These are phyloP conservation scores for Macrotis lagotis DNA, from an alignment of 2,113 vertebrate genomes.

Conservation along the genomic window DNA sequence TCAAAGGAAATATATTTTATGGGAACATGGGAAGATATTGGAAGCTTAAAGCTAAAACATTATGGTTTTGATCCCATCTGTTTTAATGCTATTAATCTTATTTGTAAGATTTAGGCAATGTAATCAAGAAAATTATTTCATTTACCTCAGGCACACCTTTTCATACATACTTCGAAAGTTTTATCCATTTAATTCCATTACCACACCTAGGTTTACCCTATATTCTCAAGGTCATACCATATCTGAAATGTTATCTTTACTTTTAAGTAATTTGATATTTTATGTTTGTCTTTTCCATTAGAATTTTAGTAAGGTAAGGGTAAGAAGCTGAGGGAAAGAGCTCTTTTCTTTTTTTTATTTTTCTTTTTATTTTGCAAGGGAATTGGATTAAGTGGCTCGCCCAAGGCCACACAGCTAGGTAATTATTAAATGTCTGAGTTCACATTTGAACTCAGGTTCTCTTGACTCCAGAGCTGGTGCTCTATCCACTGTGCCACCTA, in stretches of 20 bases:
- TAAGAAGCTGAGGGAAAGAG: no score
- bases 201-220: not conserved
- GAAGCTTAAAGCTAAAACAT: not conserved
- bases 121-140: not conserved
- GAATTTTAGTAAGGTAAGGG: no score
- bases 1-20: not conserved
- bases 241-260: not conserved
- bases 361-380: no score
- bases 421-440: no score
- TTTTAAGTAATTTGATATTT: not conserved
- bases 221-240: not conserved
- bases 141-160: not conserved
- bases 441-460: no score
- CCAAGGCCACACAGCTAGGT: no score
- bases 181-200: slow-evolving; percentile 12
- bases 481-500: no score
- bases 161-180: not conserved
- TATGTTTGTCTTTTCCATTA: not conserved
- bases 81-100: not conserved
- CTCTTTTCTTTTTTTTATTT: no score
- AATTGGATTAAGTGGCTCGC: no score
- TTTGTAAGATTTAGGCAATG: not conserved
- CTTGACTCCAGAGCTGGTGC: no score
- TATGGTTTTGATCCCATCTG: not conserved
- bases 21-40: not conserved